Base-by-base conservation (phyloP, 2,797 vertebrate species). In the Lagorchestes hirsutus region DNA sequence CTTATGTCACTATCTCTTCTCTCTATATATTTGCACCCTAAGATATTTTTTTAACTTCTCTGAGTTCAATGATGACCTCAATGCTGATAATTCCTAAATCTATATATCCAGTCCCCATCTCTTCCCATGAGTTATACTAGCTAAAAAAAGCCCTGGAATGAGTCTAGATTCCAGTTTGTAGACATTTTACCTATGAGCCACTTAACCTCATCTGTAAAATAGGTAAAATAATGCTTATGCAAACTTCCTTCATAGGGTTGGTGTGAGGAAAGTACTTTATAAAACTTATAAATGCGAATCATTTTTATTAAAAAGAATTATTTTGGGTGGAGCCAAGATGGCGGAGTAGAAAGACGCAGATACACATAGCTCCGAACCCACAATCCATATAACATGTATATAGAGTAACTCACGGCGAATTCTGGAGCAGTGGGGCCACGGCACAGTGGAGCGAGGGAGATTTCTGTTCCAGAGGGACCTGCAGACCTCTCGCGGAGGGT, bases 211-310 rank as follows among this genome's bases (percentile, higher is more conserved):
- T 40, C 67, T 46, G 8, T 82, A 40, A 40, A 82, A 82, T 24
- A 40, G 67, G n/a, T 8, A 10, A 34, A 34, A 62, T 62, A 62
- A 34, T 62, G 14, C 58, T 34, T 34, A 34, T 5, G 59, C 9
- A 62, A 62, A 62, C 13, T 4, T 62, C 59, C 13, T 34, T 34
- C 13, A 16, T 34, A 34, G 31, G 22, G n/a, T 9, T 82, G 18
- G 18, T 82, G n/a, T 82, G 18, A 46, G 18, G 55, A 94, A 95
- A 96, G 0, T 62, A 90, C 28, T 94, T 93, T 56, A 56, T 34
- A 93, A 90, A 95, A 54, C 93, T 12, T 91, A 55, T 58, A 91
- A 96, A 91, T 57, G 94, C 52, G 62, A 94, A 90, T 90, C 40
- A 95, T 50, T 46, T 91, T 46, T 54, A 59, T 40, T 67, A 34